phyloP scores from a whole-genome alignment of 2,888 invertebrate genomes.

The Cyrtodaria siliqua region DNA sequence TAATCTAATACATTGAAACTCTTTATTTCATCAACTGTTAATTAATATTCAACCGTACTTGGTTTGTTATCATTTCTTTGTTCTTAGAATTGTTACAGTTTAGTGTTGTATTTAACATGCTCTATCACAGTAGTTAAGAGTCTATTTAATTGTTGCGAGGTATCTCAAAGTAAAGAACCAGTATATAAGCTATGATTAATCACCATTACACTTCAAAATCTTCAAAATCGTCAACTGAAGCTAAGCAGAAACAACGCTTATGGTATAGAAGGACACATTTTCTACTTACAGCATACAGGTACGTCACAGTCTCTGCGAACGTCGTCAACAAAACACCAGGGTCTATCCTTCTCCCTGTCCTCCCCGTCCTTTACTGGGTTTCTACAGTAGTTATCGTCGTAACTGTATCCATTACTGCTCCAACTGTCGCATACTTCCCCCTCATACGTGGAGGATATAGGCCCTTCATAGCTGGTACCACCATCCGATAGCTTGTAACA shows the following conservation, averaged over 20 bases:
- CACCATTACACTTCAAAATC: too few relatives aligned
- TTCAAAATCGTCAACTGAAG: too few relatives aligned
- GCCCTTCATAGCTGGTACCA: constrained; percentile 1
- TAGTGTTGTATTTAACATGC: too few relatives aligned
- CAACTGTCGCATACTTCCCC: constrained; percentile 10
- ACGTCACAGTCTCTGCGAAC: constrained; percentile 1
- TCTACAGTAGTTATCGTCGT: not conserved
- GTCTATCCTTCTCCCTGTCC: not conserved
- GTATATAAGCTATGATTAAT: too few relatives aligned
- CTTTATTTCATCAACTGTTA: too few relatives aligned
- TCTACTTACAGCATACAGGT: constrained; percentile 5
- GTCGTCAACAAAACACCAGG: constrained; percentile 4
- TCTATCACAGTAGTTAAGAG: too few relatives aligned
- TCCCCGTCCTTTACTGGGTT: not conserved
- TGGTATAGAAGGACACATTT: not conserved
- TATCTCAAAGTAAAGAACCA: too few relatives aligned
- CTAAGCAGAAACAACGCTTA: not conserved
- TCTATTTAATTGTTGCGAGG: too few relatives aligned
- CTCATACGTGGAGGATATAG: constrained; percentile 1
- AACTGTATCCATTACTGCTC: not conserved
- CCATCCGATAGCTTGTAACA: constrained; percentile 6
- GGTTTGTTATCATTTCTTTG: too few relatives aligned
- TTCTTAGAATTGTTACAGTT: too few relatives aligned
- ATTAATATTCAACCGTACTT: too few relatives aligned
- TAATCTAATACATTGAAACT: too few relatives aligned